Base-by-base conservation (phyloP, 2,113 vertebrate species). In the Microcebus tavaratra region DNA sequence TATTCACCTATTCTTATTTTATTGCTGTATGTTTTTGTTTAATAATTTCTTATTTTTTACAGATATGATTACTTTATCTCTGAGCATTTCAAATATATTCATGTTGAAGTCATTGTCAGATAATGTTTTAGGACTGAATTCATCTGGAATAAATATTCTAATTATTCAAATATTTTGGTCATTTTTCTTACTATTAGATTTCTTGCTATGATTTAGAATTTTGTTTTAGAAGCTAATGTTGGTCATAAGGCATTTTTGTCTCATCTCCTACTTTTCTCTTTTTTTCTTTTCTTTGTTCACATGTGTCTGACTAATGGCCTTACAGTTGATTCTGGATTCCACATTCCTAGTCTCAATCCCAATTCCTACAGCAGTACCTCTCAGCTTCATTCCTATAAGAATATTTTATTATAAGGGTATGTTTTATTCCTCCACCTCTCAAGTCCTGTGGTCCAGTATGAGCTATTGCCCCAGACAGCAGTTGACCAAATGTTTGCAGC, bases 121-220 rank as follows among this genome's bases (percentile, higher is more conserved):
- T 31, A 88, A 31, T 84, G 87, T 15, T 89, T 73, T 53, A 90
- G 84, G 86, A 80, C 80, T 36, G 84, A 80, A 80, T 87, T 94
- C 14, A 88, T 63, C 21, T 70, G 65, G 25, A 80, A 3, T 50
- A 4, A 87, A 82, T 78, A 5, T 75, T 91, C 53, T 6, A 86
- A 21, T 86, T 83, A 68, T 48, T 92, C 67, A 42, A 42, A 75
- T 80, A 93, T 85, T 1, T 34, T 88, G 36, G 18, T 59, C 68
- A 31, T 36, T 96, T 91, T 92, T 70, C 59, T 78, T 83, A 68
- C 8, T 11, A 63, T 83, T 94, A 55, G 31, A 48, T 50, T 97
- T 85, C 79, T 96, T 95, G 83, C 23, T 85, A 21, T 48, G 48
- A 88, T 82, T 94, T 79, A 90, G 39, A 90, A 59, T 73, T 91